Conservation (phyloP, 2,888 invertebrate species). For the Geotrupes spiniger region DNA sequence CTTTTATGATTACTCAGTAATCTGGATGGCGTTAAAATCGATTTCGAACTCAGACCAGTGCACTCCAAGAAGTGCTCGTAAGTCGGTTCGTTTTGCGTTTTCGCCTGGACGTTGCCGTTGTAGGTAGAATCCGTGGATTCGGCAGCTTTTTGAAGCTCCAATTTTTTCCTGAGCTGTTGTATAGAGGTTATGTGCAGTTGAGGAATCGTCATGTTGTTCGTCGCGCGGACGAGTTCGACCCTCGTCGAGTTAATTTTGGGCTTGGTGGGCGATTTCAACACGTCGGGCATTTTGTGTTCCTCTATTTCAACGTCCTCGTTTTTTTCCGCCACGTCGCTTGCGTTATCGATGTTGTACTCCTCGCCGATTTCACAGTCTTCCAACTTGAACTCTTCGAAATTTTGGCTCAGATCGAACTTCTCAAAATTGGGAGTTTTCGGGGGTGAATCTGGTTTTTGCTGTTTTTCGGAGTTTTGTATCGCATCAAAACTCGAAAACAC, state of each 20-base stretch:
- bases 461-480: conserved; percentile 45
- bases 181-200: conserved; percentile 38
- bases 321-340: conserved; percentile 14
- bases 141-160: conserved; percentile 52
- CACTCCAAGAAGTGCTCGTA: conserved; percentile 78
- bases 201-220: conserved; percentile 34
- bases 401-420: conserved; percentile 69
- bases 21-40: conserved; percentile 66
- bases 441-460: conserved; percentile 18
- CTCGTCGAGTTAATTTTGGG: conserved; percentile 28
- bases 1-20: conserved; percentile 73
- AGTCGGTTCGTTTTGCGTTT: conserved; percentile 46
- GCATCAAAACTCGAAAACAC: conserved; percentile 49
- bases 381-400: conserved; percentile 77
- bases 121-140: conserved; percentile 43
- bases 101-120: conserved; percentile 28
- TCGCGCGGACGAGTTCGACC: conserved; percentile 40
- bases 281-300: conserved; percentile 24
- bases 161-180: conserved; percentile 43
- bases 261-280: conserved; percentile 19
- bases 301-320: conserved; percentile 9
- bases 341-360: conserved; percentile 40
- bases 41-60: conserved; percentile 77
- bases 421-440: conserved; percentile 45
- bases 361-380: conserved; percentile 65